These are phyloP conservation scores for Chloroclystis v-ata DNA, from an alignment of 2,888 invertebrate genomes.

Conservation along the genomic window DNA sequence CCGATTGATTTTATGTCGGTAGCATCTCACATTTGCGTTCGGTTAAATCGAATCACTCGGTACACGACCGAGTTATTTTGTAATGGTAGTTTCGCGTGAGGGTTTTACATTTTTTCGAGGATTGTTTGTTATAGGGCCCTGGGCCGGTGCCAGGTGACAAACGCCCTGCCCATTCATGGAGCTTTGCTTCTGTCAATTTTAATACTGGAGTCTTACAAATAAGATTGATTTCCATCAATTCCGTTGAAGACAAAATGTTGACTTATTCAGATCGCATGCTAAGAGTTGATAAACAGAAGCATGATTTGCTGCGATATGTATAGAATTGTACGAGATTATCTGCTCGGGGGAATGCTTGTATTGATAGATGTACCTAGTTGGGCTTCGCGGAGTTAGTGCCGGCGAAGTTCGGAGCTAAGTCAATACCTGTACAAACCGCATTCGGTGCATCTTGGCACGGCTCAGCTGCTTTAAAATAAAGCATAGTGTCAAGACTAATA, in stretches of 20 bases:
- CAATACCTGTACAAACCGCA: slow-evolving; percentile 19
- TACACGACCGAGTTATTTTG: slow-evolving; percentile 69
- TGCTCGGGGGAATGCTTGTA: slow-evolving; percentile 3
- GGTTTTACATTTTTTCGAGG: slow-evolving; percentile 47
- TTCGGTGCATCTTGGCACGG: slow-evolving; percentile 6
- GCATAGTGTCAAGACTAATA: too few species aligned
- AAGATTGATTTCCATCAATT: slow-evolving; percentile 21
- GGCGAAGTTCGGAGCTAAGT: slow-evolving; percentile 21
- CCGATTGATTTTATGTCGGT: slow-evolving; percentile 76
- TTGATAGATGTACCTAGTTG: slow-evolving; percentile 2
- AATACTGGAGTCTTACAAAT: slow-evolving; percentile 22
- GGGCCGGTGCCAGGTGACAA: slow-evolving; percentile 18
- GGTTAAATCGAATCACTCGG: slow-evolving; percentile 71
- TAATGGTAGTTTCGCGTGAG: slow-evolving; percentile 72
- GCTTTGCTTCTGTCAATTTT: slow-evolving; percentile 21
- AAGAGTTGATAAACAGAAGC: slow-evolving; percentile 9
- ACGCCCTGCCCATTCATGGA: slow-evolving; percentile 24
- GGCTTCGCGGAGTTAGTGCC: slow-evolving; percentile 12
- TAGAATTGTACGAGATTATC: neutral
- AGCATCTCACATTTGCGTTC: slow-evolving; percentile 71
- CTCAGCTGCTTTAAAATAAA: neutral
- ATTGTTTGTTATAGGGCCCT: slow-evolving; percentile 33
- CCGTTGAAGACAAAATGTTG: slow-evolving; percentile 3
- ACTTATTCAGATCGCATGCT: slow-evolving; percentile 8
- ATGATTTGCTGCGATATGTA: slow-evolving; percentile 1